These are phyloP conservation scores for Drosophila nikananu DNA, from an alignment of 1,140 invertebrate species.

Conservation along the genomic window DNA sequence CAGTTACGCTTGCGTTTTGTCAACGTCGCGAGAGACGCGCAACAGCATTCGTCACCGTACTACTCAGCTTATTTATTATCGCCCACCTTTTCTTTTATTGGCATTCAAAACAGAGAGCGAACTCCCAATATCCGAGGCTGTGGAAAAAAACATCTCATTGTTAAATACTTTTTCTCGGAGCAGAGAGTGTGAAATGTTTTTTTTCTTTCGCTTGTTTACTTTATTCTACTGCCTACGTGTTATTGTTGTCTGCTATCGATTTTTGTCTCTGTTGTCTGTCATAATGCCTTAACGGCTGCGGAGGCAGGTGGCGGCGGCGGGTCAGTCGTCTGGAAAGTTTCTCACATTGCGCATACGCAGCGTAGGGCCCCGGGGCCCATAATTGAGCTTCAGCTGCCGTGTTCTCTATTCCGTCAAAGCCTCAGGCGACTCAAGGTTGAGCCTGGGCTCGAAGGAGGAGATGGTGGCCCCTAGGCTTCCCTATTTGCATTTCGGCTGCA, in stretches of 20 bases:
- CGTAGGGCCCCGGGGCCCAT: conserved; percentile 37
- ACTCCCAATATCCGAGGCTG: conserved; percentile 16
- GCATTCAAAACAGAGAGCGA: conserved; percentile 33
- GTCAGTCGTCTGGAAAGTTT: conserved; percentile 58
- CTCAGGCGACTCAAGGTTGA: conserved; percentile 55
- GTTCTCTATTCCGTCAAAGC: conserved; percentile 15
- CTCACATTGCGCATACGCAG: conserved; percentile 66
- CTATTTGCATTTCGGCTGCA: conserved; percentile 75
- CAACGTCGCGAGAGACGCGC: conserved; percentile 76
- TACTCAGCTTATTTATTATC: not conserved
- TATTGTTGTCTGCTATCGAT: conserved; percentile 52
- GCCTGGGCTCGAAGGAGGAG: not conserved
- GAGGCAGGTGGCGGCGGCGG: conserved; percentile 19
- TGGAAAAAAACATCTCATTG: conserved; percentile 30
- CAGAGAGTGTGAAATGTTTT: conserved; percentile 51
- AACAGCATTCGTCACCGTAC: conserved; percentile 41
- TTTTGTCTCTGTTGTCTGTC: conserved; percentile 42
- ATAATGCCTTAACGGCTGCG: conserved; percentile 34
- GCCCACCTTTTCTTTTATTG: conserved; percentile 16
- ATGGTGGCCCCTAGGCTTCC: conserved; percentile 44
- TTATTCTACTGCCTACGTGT: conserved; percentile 19
- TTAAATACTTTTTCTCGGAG: conserved; percentile 32
- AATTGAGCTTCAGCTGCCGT: conserved; percentile 67
- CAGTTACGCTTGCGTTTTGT: conserved; percentile 82
- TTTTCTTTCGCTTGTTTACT: conserved; percentile 14